Evolutionary conservation across 2,113 vertebrate species (phyloP).

Genomic region (Oncorhynchus tshawytscha): DNA sequence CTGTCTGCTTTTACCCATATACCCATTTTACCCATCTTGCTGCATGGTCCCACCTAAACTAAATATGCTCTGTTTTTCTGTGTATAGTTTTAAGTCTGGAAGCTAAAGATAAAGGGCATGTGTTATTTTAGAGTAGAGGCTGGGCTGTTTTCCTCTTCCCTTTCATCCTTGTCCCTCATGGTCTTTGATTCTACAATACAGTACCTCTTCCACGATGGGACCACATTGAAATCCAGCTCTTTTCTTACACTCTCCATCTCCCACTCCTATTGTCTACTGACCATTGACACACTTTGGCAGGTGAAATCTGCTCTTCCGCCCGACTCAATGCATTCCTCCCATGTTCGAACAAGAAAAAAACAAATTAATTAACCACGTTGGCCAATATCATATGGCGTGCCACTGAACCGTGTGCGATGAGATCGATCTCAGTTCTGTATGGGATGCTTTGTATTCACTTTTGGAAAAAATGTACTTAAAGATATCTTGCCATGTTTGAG

Average conservation of each 20-base stretch:
- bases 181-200: conserved; percentile 22
- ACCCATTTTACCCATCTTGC: neutral
- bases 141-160: neutral
- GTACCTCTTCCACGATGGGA: conserved; percentile 34
- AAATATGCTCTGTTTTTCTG: no score
- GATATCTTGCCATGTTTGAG: conserved; percentile 28
- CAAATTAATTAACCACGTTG: conserved; percentile 13
- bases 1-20: neutral
- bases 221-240: conserved; percentile 21
- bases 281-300: neutral
- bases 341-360: neutral
- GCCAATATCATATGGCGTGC: conserved; percentile 12
- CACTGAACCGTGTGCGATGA: neutral
- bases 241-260: neutral
- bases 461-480: conserved; percentile 13
- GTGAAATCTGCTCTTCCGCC: neutral
- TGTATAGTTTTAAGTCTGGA: neutral
- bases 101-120: neutral
- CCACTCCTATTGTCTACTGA: neutral
- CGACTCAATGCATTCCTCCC: conserved; percentile 13
- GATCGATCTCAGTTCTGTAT: conserved; percentile 16
- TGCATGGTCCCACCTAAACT: neutral
- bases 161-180: conserved; percentile 11
- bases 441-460: conserved; percentile 27
- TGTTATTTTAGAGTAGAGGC: neutral